These are phyloP conservation scores for Saccostrea cuccullata DNA, from an alignment of 1,140 invertebrate genomes.

Conservation along the genomic window DNA sequence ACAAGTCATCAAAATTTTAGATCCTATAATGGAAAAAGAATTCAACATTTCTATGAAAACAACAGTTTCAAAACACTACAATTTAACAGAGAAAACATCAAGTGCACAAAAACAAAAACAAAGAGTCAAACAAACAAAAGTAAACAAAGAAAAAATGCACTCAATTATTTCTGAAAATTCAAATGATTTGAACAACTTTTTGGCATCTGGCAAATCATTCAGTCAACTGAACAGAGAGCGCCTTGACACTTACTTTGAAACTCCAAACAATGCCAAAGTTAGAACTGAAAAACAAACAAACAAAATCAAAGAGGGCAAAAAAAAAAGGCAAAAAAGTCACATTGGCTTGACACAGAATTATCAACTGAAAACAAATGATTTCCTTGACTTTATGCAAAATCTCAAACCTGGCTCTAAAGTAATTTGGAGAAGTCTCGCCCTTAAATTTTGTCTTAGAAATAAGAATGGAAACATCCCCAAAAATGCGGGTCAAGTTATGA, in stretches of 20 bases:
- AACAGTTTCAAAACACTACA: neutral
- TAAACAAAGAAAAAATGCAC: neutral
- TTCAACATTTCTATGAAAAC: neutral
- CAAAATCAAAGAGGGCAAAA: neutral
- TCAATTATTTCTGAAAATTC: neutral
- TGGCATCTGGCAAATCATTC: constrained; percentile 15
- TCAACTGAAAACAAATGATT: neutral
- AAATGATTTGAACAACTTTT: constrained; percentile 2
- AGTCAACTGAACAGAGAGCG: neutral
- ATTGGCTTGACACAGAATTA: neutral
- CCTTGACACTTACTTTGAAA: neutral
- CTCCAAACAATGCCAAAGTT: neutral
- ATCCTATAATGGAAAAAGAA: neutral
- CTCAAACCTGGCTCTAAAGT: neutral
- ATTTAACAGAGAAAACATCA: neutral
- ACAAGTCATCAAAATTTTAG: neutral
- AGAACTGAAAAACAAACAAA: neutral
- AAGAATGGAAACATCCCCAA: neutral
- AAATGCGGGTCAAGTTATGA: neutral
- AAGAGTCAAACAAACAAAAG: constrained; percentile 5
- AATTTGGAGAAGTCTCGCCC: neutral
- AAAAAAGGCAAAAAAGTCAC: neutral
- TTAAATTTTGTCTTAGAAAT: neutral
- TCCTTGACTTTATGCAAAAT: neutral
- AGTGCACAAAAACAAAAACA: constrained; percentile 10